These are phyloP conservation scores for Notoglanidium macrostoma DNA, from an alignment of 2,797 vertebrate species.

Conservation along the genomic window DNA sequence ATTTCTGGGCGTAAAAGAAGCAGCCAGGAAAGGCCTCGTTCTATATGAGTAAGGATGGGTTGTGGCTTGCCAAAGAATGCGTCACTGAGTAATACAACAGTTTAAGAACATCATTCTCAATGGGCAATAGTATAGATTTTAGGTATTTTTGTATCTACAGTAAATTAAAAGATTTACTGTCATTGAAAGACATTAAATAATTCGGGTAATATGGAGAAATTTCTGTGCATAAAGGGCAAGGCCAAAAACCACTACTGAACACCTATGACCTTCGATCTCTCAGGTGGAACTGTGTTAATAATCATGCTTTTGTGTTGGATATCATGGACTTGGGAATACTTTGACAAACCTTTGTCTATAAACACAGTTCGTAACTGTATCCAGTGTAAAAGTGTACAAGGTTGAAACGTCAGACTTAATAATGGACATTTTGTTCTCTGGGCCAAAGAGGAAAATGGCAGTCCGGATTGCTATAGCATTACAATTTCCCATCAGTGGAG, in stretches of 20 bases:
- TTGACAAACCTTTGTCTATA: neutral
- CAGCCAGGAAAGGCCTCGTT: neutral
- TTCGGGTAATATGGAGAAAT: neutral
- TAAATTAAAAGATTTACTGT: neutral
- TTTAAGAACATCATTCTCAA: neutral
- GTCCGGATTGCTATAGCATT: neutral
- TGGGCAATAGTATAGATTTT: neutral
- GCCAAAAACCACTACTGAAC: neutral
- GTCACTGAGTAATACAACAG: too few species aligned
- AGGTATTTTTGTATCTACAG: neutral
- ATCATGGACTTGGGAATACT: neutral
- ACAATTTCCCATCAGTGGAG: neutral
- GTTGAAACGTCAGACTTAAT: neutral
- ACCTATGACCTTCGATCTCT: neutral
- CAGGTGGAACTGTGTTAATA: too few species aligned
- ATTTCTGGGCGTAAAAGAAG: neutral
- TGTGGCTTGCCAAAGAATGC: too few species aligned
- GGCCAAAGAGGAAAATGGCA: neutral
- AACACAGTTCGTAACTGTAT: neutral
- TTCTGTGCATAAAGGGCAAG: neutral
- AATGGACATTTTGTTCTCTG: neutral
- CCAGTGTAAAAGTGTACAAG: neutral
- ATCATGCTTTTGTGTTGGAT: neutral
- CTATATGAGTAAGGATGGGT: neutral
- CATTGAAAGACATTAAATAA: neutral